Evolutionary conservation across 1,140 invertebrate genomes (phyloP), one percentile per base, ranked within the genome.

Genomic region (Samia ricini): DNA sequence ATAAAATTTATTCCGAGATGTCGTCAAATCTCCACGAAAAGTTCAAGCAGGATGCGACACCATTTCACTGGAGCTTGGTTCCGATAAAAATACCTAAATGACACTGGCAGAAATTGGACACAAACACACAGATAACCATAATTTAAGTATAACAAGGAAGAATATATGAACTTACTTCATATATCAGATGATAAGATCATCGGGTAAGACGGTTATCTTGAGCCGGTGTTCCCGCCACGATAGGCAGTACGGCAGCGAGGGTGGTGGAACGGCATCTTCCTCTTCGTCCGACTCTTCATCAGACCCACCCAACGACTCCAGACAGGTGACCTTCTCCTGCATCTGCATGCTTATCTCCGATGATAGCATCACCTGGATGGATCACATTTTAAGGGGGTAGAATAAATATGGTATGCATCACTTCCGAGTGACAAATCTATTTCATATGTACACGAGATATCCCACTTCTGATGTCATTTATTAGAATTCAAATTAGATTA

Each of bases 221-320:
- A 87, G 59, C 29, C 69, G 62, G 56, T 77, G 64, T 19, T 61
- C 55, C 0, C 76, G 79, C 82, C 84, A 85, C 0, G 64, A 6
- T 2, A 72, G 61, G 5, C 64, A 62, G 54, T 63, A 66, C 2
- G 65, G 66, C 5, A 81, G 29, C 0, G 71, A 23, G 15, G 73
- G 71, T 0, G 79, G 18, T 18, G 59, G 62, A 8, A 61, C 36
- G 1, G 70, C 68, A 5, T 55, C 61, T 22, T 83, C 83, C 8
- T 66, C 71, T 6, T 81, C 81, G 0, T n/a, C n/a, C n/a, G 73
- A 68, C 66, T 83, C 81, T 0, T 77, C 82, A 70, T 83, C 84
- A 0, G 70, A 68, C 3, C 71, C 77, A 0, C 71, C 71, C 4
- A 88, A 72, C 0, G 20, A 48, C 0, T 69, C 54, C 12, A 85